Conservation (phyloP, 2,888 invertebrate species). For the Lithophane semibrunnea region DNA sequence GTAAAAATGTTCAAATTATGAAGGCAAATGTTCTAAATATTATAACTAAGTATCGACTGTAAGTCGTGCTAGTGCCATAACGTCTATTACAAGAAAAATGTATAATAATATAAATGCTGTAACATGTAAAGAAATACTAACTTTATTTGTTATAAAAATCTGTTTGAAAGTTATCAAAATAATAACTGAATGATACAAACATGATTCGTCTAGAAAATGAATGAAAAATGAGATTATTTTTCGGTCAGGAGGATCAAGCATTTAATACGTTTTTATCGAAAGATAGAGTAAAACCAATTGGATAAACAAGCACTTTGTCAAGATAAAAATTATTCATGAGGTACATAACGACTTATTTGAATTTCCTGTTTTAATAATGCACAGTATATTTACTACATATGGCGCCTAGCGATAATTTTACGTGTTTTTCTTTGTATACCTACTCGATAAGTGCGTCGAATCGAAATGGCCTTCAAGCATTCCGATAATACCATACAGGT, state of each 20-base stretch:
- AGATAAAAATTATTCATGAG: conserved; percentile 37
- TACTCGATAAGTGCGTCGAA: conserved; percentile 16
- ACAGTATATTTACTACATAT: conserved; percentile 5
- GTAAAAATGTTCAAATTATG: conserved; percentile 56
- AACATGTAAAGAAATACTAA: conserved; percentile 40
- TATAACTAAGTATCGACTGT: conserved; percentile 56
- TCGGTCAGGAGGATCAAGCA: conserved; percentile 33
- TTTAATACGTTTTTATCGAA: conserved; percentile 41
- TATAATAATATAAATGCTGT: conserved; percentile 51
- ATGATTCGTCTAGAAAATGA: conserved; percentile 25
- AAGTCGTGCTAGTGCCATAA: conserved; percentile 64
- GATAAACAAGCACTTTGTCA: conserved; percentile 42
- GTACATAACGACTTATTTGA: conserved; percentile 1
- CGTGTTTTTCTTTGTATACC: conserved; percentile 1
- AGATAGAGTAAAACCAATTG: conserved; percentile 43
- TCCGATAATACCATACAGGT: conserved; percentile 21
- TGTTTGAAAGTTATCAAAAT: conserved; percentile 21
- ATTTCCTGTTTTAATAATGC: conserved; percentile 23
- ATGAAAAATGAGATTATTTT: conserved; percentile 51
- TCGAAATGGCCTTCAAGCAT: conserved; percentile 15
- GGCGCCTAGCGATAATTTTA: not conserved
- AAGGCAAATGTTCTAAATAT: conserved; percentile 57
- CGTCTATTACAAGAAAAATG: conserved; percentile 43
- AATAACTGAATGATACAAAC: conserved; percentile 9
- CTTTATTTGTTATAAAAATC: conserved; percentile 46